Conservation (phyloP, 1,140 invertebrate species). For the Aphaenogaster floridana region DNA sequence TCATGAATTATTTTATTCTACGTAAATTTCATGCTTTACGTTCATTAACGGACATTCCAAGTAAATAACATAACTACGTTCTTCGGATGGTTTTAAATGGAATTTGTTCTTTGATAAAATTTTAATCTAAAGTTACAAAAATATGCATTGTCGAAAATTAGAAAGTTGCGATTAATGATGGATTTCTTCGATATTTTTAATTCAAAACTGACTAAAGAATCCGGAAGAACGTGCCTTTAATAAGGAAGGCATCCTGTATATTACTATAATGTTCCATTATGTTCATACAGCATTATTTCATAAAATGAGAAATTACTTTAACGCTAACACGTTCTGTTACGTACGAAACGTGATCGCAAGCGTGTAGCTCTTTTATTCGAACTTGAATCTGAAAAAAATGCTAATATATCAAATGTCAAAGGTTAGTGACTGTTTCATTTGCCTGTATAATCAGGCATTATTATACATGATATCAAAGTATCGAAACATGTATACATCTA, state of each 20-base stretch:
- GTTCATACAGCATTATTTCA: background rate
- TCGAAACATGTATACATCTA: background rate
- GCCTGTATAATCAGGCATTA: background rate
- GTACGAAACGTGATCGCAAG: constrained; percentile 6
- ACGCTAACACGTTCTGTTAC: background rate
- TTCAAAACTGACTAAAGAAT: background rate
- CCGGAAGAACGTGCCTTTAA: too few relatives aligned
- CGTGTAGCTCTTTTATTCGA: constrained; percentile 13
- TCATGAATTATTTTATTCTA: constrained; percentile 12
- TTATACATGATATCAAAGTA: constrained; percentile 9
- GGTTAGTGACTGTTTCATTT: constrained; percentile 32
- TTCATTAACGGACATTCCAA: constrained; percentile 21
- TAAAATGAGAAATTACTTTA: constrained; percentile 8
- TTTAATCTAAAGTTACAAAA: constrained; percentile 1
- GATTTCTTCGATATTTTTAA: background rate
- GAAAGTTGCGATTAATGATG: background rate
- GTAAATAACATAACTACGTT: background rate
- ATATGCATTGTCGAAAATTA: background rate
- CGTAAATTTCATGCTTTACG: background rate
- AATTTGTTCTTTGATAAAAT: constrained; percentile 10
- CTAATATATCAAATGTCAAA: constrained; percentile 44
- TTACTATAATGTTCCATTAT: background rate
- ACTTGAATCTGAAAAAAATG: constrained; percentile 53
- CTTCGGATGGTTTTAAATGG: background rate
- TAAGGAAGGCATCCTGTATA: background rate